Evolutionary conservation across 1,140 invertebrate species (phyloP), one percentile per base, ranked within the genome.

Genomic region (Pomacea maculata): DNA sequence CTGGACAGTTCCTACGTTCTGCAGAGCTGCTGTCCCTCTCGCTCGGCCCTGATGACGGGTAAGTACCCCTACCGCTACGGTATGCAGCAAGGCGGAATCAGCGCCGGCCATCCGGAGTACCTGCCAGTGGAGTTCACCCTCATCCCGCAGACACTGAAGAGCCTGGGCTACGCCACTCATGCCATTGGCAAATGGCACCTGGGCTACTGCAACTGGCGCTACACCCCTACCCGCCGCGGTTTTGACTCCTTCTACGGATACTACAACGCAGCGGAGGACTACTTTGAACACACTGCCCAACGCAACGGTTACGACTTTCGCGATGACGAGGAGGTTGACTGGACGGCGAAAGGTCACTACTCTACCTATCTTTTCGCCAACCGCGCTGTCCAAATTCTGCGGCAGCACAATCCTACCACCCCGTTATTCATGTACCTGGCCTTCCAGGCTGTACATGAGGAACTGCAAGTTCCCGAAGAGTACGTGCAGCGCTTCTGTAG

Each of bases 211-310:
- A 90, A 91, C 70, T 85, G 87, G 82, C 88, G 89, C 45, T 93
- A 91, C 79, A 90, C 92, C 10, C 93, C 93, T 19, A 91, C 90
- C 11, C 85, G 85, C 52, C 82, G 92, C 67, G 92, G 93, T 29
- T 93, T 93, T 83, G 92, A 93, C 80, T 86, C 90, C 17, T 93
- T 93, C 80, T 87, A 90, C 75, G 93, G 93, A 0, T 93, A 90
- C 83, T 93, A 92, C 82, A 86, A 85, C n/a, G 91, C 91, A 11
- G 85, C 83, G 15, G 85, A 89, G 78, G 84, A 88, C 70, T 85
- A 89, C 75, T 89, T 85, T 55, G 84, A 78, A 25, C 76, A 81
- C 73, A 64, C 68, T 29, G 19, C 17, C 71, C 19, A 73, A n/a
- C 25, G 34, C n/a, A 29, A 52, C 52, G 71, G 71, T 10, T 73